Percentiles rank a stretch among this genome's conserved stretches.
phyloP scores from a whole-genome alignment of 2,113 vertebrate genomes.

The Hypomesus transpacificus region DNA sequence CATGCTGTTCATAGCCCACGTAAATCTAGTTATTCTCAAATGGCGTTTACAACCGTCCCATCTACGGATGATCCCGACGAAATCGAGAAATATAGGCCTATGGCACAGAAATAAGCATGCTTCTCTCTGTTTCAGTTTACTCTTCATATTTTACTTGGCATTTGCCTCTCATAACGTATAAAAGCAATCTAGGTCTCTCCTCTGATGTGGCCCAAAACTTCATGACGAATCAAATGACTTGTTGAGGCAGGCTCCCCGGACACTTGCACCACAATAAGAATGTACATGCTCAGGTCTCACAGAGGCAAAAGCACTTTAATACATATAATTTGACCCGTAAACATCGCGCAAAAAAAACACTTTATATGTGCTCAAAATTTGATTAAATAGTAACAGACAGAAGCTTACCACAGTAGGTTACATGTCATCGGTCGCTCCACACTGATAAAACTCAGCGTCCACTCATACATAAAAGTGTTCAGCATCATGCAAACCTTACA shows the following conservation, averaged over 20 bases:
- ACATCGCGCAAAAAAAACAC: constrained; percentile 72
- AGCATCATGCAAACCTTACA: constrained; percentile 84
- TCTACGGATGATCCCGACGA: neutral
- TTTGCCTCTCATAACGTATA: neutral
- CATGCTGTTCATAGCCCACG: too few species aligned
- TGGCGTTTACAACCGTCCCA: neutral
- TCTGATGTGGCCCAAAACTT: too few species aligned
- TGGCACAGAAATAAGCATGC: too few species aligned
- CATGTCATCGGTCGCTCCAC: constrained; percentile 50
- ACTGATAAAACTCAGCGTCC: constrained; percentile 97
- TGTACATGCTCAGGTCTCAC: constrained; percentile 7
- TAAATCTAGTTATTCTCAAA: neutral
- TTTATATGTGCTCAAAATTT: constrained; percentile 61
- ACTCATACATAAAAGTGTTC: constrained; percentile 75
- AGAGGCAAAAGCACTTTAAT: constrained; percentile 80
- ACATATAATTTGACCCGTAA: constrained; percentile 90
- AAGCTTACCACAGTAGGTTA: constrained; percentile 41
- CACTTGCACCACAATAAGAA: neutral
- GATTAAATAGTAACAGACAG: constrained; percentile 55
- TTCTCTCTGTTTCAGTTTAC: too few species aligned
- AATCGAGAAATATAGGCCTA: neutral
- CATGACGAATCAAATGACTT: too few species aligned
- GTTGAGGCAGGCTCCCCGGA: neutral
- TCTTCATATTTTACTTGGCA: neutral
- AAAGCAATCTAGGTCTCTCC: too few species aligned